Percentiles rank a stretch among this genome's conserved stretches.
Evolutionary conservation across 2,888 invertebrate genomes (phyloP).

Genomic region (Brassicogethes aeneus): DNA sequence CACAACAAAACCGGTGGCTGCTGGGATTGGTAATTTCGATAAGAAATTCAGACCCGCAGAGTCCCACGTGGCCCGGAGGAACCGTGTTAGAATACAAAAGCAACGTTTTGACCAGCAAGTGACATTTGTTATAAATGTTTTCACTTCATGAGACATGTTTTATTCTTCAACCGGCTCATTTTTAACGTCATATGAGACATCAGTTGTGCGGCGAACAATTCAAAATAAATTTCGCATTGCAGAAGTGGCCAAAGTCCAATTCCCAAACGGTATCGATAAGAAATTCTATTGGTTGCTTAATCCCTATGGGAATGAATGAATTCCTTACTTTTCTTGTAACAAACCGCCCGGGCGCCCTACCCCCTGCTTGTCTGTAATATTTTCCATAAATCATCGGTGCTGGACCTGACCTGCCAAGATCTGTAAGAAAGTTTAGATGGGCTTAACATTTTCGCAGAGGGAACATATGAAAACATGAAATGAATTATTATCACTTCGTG

Average conservation of each 20-base stretch:
- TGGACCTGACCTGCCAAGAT: slow-evolving; percentile 35
- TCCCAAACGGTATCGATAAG: slow-evolving; percentile 27
- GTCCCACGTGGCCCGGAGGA: slow-evolving; percentile 20
- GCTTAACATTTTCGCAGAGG: slow-evolving; percentile 24
- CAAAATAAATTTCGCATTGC: slow-evolving; percentile 35
- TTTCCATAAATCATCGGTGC: slow-evolving; percentile 44
- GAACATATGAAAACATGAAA: slow-evolving; percentile 29
- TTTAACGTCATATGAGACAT: slow-evolving; percentile 19
- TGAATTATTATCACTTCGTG: slow-evolving; percentile 34
- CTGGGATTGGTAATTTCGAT: slow-evolving; percentile 34
- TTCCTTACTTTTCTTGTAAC: slow-evolving; percentile 37
- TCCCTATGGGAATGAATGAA: slow-evolving; percentile 31
- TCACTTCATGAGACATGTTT: slow-evolving; percentile 22
- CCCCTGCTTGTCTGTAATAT: slow-evolving; percentile 37
- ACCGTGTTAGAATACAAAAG: slow-evolving; percentile 29
- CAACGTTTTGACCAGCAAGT: slow-evolving; percentile 26
- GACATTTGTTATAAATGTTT: slow-evolving; percentile 34
- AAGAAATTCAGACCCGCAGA: slow-evolving; percentile 32
- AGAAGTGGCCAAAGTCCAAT: slow-evolving; percentile 33
- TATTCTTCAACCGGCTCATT: slow-evolving; percentile 24
- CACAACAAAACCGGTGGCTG: slow-evolving; percentile 25
- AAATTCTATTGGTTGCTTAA: slow-evolving; percentile 24
- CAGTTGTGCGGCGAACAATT: slow-evolving; percentile 23
- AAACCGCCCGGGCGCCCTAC: slow-evolving; percentile 15
- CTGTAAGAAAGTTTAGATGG: slow-evolving; percentile 31